phyloP scores from a whole-genome alignment of 2,113 vertebrate species.

The Gavialis gangeticus region DNA sequence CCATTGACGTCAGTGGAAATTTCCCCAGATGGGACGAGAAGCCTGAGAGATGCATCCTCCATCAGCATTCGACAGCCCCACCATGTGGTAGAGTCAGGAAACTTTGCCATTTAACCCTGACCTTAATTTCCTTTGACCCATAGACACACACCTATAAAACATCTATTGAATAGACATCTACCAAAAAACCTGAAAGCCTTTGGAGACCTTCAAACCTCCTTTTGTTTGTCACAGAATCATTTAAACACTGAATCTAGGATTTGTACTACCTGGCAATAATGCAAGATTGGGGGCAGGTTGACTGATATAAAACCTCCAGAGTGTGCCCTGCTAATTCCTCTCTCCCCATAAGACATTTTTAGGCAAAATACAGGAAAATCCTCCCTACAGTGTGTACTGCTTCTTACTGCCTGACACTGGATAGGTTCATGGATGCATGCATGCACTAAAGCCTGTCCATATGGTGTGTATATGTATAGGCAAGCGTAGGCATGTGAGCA shows the following conservation, averaged over 20 bases:
- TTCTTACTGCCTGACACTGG: background rate
- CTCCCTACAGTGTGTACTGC: background rate
- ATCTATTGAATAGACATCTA: background rate
- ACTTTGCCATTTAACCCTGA: background rate
- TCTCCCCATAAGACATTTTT: background rate
- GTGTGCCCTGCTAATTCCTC: background rate
- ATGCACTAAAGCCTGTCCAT: background rate
- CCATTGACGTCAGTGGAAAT: background rate
- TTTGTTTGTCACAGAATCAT: background rate
- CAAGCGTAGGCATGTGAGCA: background rate
- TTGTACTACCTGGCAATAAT: background rate
- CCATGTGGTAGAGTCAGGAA: background rate
- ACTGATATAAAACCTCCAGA: background rate
- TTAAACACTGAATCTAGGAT: constrained; percentile 1
- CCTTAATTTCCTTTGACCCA: background rate
- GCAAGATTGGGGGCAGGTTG: background rate
- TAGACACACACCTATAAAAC: background rate
- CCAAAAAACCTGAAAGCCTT: background rate
- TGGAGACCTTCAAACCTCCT: background rate
- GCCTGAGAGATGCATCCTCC: background rate
- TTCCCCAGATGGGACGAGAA: background rate
- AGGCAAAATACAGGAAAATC: background rate
- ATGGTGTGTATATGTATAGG: background rate
- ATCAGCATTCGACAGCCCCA: background rate
- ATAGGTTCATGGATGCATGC: background rate